Evolutionary conservation across 1,140 invertebrate species (phyloP).

Genomic region (Thaumetopoea pityocampa): DNA sequence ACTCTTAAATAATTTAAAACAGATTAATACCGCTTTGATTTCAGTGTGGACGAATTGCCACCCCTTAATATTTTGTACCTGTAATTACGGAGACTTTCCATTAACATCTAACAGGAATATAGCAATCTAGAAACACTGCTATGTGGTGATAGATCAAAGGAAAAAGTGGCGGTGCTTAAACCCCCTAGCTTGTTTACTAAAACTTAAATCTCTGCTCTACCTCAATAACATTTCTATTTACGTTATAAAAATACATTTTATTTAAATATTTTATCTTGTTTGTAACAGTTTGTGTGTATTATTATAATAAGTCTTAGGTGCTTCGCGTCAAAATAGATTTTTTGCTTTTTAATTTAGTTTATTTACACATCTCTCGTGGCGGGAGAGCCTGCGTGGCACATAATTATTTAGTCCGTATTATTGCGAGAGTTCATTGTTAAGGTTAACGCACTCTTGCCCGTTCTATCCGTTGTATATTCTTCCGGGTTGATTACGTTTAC

Average conservation of each 20-base stretch:
- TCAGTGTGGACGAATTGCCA: too few relatives aligned
- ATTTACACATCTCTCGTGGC: conserved; percentile 39
- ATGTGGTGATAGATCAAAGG: too few relatives aligned
- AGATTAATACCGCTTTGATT: too few relatives aligned
- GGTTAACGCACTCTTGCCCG: conserved; percentile 47
- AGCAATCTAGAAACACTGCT: too few relatives aligned
- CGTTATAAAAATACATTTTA: background rate
- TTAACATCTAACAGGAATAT: too few relatives aligned
- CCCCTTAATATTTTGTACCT: too few relatives aligned
- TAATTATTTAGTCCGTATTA: conserved; percentile 49
- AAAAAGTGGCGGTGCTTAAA: too few relatives aligned
- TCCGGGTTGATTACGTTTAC: conserved; percentile 22
- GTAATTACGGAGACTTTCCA: too few relatives aligned
- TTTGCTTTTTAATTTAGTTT: conserved; percentile 34
- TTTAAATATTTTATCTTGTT: background rate
- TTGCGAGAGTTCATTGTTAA: conserved; percentile 32
- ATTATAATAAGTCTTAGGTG: background rate
- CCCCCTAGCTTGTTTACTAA: too few relatives aligned
- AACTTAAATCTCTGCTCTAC: too few relatives aligned
- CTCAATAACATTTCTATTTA: too few relatives aligned
- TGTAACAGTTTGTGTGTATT: background rate
- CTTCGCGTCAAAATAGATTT: conserved; percentile 17
- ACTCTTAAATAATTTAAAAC: too few relatives aligned
- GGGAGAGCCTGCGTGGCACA: conserved; percentile 33
- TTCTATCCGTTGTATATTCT: conserved; percentile 23